Percentiles rank a stretch among this genome's conserved stretches.
Conservation (phyloP, 2,113 vertebrate genomes). For the Chascanopsetta lugubris region DNA sequence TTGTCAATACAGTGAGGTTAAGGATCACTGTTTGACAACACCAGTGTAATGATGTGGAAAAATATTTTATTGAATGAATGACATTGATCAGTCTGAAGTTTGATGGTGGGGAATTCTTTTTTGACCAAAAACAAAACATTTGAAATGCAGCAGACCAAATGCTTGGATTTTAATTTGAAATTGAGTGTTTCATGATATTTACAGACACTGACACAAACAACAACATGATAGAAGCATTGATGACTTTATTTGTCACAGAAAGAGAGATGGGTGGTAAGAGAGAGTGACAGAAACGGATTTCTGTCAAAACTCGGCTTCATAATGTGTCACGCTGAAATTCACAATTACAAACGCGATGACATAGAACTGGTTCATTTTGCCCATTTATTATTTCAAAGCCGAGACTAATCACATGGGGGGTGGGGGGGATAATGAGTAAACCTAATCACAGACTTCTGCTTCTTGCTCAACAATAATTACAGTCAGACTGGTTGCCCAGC, state of each 20-base stretch:
- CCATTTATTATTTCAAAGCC: constrained; percentile 79
- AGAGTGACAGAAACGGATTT: constrained; percentile 63
- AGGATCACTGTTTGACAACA: constrained; percentile 9
- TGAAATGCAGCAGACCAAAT: constrained; percentile 38
- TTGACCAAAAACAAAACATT: constrained; percentile 8
- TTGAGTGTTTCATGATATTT: constrained; percentile 59
- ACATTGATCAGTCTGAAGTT: constrained; percentile 12
- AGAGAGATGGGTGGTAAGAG: constrained; percentile 25
- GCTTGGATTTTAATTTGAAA: constrained; percentile 50
- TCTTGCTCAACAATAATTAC: constrained; percentile 81
- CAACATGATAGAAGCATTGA: constrained; percentile 59
- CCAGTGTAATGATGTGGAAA: constrained; percentile 7
- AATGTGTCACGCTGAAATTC: constrained; percentile 70
- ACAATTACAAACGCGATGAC: constrained; percentile 71
- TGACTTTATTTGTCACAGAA: constrained; percentile 60
- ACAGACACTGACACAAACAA: constrained; percentile 65
- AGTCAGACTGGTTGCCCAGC: constrained; percentile 72
- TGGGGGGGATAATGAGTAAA: constrained; percentile 79
- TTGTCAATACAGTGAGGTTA: constrained; percentile 25
- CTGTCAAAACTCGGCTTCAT: constrained; percentile 64
- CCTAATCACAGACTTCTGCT: constrained; percentile 81
- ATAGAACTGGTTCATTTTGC: constrained; percentile 71
- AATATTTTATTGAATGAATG: constrained; percentile 7
- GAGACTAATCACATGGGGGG: constrained; percentile 75
- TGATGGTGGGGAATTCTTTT: not conserved